These are phyloP conservation scores for Pseudonaja textilis DNA, from an alignment of 2,113 vertebrate genomes.

Conservation along the genomic window DNA sequence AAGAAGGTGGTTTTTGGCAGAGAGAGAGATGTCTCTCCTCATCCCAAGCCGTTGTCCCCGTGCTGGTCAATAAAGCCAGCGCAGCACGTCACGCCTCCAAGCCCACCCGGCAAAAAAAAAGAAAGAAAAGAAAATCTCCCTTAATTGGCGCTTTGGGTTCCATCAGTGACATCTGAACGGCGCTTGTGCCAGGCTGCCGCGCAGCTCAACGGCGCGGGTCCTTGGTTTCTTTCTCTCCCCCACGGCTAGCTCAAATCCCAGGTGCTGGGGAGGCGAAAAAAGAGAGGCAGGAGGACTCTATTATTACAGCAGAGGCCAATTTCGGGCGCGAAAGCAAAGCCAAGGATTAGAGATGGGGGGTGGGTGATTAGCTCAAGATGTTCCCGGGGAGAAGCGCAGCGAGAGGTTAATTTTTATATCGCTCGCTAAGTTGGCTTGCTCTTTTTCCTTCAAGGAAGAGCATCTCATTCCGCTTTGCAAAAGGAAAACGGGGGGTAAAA, in stretches of 20 bases:
- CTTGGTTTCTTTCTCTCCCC: background rate
- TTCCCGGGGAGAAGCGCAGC: slow-evolving; percentile 61
- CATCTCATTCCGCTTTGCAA: slow-evolving; percentile 60
- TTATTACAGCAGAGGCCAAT: slow-evolving; percentile 46
- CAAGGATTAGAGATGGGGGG: slow-evolving; percentile 33
- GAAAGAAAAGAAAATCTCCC: background rate
- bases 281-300: slow-evolving; percentile 49
- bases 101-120: background rate
- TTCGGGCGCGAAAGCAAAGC: slow-evolving; percentile 52
- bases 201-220: rapidly evolving
- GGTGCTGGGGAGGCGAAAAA: slow-evolving; percentile 4
- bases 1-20: background rate
- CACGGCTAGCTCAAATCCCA: slow-evolving; percentile 33
- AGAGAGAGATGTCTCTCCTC: background rate
- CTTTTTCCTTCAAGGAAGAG: slow-evolving; percentile 44
- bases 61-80: background rate
- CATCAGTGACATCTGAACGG: background rate
- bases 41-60: background rate
- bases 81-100: background rate
- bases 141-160: rapidly evolving
- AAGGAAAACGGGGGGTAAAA: background rate
- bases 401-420: slow-evolving; percentile 64
- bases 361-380: slow-evolving; percentile 55
- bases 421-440: slow-evolving; percentile 52
- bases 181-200: rapidly evolving